Evolutionary conservation across 2,888 invertebrate genomes (phyloP), one percentile per base, ranked within the genome.

Genomic region (Lottia scabra): DNA sequence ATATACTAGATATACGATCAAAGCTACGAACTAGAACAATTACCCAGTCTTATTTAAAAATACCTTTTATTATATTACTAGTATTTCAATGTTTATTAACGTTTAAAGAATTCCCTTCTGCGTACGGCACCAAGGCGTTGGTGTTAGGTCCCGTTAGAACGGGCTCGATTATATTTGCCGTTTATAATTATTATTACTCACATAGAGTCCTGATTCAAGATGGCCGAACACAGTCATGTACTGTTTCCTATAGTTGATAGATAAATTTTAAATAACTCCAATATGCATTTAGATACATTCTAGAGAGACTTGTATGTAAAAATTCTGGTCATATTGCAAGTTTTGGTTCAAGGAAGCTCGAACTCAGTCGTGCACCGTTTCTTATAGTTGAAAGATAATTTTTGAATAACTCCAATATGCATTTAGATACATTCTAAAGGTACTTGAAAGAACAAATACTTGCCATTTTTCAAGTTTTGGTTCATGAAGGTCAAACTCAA

Each of bases 71-170:
- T 23, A 48, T 81, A 26, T 67, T 87, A 26, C 45, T 87, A 87
- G 84, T 93, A 69, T 85, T 93, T 72, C 91, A 94, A 88, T 93
- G 93, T 0, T 94, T 94, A 86, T 74, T 86, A 23, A 83, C 85
- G 12, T 69, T 81, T 26, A 74, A 74, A 10, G 93, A 94, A 87
- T 95, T 95, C 87, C 95, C 94, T 93, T 87, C 94, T 80, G 94
- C 94, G 19, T 95, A 96, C 90, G 95, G 95, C 13, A 93, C 93
- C 0, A 88, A 94, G 86, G 94, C 95, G 0, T 92, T 94, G 75
- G 78, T 95, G 70, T 90, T 95, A 75, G 95, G 95, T 67, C 95
- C 95, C 0, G 90, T 96, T 67, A 91, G 95, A 80, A 94, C 95
- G 0, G 96, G 95, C 94, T 94, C 95, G 70, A 91, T 95, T 68